Evolutionary conservation across 2,888 invertebrate species (phyloP), one percentile per base, ranked within the genome.

Genomic region (Caenorhabditis becei): DNA sequence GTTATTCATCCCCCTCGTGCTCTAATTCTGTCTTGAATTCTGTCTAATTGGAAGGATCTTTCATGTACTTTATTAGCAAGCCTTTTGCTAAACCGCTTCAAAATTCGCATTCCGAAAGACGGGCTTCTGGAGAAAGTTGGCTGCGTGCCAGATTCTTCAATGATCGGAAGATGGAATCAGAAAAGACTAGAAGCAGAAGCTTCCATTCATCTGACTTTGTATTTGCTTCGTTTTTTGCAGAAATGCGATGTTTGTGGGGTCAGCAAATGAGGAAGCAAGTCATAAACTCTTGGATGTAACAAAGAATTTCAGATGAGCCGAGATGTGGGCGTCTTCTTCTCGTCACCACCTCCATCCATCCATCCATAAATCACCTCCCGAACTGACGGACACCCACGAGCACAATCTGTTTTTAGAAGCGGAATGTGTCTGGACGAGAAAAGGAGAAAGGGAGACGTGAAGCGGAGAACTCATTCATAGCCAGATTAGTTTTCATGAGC

Each of bases 351-450:
- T 18, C 18, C 47, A 5, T 47, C 47, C n/a, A 7, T 20, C 47
- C 3, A n/a, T 47, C 47, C 20, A 47, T 47, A 47, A 47, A 47
- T 47, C 47, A 47, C 47, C 47, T 47, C 18, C 47, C 18, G 20
- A 47, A 47, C 47, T n/a, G 18, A 47, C n/a, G 47, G 47, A 47
- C 47, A 47, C 47, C 47, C 47, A n/a, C 41, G 41, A 14, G 14
- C 47, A 47, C 47, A 20, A 47, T 47, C 47, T 20, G 47, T 18
- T 20, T 47, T 47, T 20, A 47, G 47, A n/a, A 41, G 14, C 41
- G 41, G 18, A 47, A 47, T 47, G 47, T 47, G 47, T 47, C 47
- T 47, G 47, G 14, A 10, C 8, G 41, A 2, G 18, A 18, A 47
- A 47, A 5, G 47, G 47, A 18, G 18, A 20, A 47, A 47, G 41